These are phyloP conservation scores for Illadopsis cleaveri DNA, from an alignment of 2,113 vertebrate genomes.

Conservation along the genomic window DNA sequence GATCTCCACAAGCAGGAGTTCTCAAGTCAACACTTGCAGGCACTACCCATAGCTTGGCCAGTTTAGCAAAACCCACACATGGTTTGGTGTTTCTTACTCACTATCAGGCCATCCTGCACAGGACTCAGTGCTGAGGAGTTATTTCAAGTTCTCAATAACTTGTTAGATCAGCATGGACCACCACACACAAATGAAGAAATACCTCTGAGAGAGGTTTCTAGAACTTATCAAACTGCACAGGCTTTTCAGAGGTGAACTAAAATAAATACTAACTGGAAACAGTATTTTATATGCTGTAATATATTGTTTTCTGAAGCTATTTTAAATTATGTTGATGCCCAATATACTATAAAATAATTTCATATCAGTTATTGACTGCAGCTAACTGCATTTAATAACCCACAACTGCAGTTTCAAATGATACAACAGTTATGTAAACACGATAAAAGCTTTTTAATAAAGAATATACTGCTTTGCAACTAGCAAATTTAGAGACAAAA, in stretches of 20 bases:
- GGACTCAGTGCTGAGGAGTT: background rate
- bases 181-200: background rate
- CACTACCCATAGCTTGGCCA: background rate
- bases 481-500: background rate
- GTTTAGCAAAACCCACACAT: background rate
- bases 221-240: background rate
- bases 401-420: background rate
- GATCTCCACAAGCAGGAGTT: background rate
- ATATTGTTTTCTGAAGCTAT: background rate
- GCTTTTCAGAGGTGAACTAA: background rate
- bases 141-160: background rate
- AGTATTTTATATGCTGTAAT: background rate
- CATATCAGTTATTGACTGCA: background rate
- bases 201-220: background rate
- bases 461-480: background rate
- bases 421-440: background rate
- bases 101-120: background rate
- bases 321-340: background rate
- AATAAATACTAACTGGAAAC: background rate
- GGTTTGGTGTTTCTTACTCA: background rate
- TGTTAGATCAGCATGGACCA: background rate
- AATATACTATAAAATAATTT: background rate
- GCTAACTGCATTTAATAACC: background rate
- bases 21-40: background rate
- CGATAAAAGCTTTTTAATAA: background rate